Base-by-base conservation (phyloP, 37 sponge, comb jelly and placozoan species). In the Geodia barretti region DNA sequence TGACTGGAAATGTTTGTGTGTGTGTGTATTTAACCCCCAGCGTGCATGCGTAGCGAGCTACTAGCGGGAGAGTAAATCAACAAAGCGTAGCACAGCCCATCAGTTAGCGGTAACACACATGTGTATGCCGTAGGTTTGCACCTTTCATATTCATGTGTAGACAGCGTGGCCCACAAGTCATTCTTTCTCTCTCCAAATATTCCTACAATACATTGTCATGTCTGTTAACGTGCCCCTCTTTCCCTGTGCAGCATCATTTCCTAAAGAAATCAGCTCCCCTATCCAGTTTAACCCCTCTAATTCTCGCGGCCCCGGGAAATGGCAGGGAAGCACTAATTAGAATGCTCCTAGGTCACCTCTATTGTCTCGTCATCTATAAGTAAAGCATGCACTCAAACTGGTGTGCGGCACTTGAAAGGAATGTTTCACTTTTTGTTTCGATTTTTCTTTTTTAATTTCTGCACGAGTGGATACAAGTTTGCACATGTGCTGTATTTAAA, bases 231-330 rank as follows among this genome's bases (percentile, higher is more conserved):
- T n/a, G n/a, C n/a, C n/a, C 36, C 35, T 60, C 64, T 70, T 31
- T 40, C 75, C 35, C 77, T 40, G 38, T 91, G 60, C 83, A 96
- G 95, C 99, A 98, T 60, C 89, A 89, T 19, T 98, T 98, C 87
- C 73, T 98, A 33, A 83, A 85, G 62, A 92, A 96, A 54, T 91
- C 97, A 34, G 95, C 95, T 21, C 97, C 99, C 58, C 72, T 98
- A 26, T 88, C 97, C 17, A 94, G 93, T 63, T 79, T 98, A 67
- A 94, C 94, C 8, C 97, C 97, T 24, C 90, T 96, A 23, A 98
- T 98, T 24, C 37, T 91, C 19, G 97, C 95, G 3, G 95, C 99
- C 31, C n/a, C 94, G 92, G 60, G 95, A 96, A 41, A 84, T 87
- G 83, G 82, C 88, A 39, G 84, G 84, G n/a, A 92, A 92, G 59